Conservation (phyloP, 1,140 invertebrate species). For the Episyrphus balteatus region DNA sequence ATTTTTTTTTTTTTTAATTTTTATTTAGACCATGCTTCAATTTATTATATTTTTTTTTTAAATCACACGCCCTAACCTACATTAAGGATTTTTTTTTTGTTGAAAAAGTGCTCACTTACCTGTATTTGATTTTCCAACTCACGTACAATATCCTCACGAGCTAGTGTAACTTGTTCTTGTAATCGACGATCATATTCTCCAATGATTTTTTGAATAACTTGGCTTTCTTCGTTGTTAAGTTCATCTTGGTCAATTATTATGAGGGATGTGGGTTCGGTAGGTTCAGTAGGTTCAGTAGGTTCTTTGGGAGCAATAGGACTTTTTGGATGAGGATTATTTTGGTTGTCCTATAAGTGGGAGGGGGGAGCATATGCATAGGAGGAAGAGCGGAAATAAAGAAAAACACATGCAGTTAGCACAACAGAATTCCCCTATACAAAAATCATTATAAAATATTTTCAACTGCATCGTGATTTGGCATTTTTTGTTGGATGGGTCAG, state of each 20-base stretch:
- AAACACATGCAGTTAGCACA: constrained; percentile 22
- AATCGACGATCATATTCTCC: constrained; percentile 39
- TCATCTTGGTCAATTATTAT: constrained; percentile 35
- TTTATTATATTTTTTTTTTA: too few species aligned
- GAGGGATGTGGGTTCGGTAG: constrained; percentile 16
- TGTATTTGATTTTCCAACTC: constrained; percentile 49
- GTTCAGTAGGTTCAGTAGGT: background rate
- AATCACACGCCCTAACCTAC: too few species aligned
- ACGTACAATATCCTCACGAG: constrained; percentile 46
- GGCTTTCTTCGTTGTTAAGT: constrained; percentile 32
- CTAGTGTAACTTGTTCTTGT: constrained; percentile 47
- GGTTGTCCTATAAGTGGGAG: constrained; percentile 6
- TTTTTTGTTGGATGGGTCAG: too few species aligned
- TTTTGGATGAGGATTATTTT: constrained; percentile 16
- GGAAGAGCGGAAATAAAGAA: constrained; percentile 13
- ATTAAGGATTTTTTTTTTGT: too few species aligned
- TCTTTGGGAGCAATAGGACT: constrained; percentile 2
- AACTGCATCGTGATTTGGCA: too few species aligned
- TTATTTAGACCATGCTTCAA: too few species aligned
- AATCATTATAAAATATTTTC: too few species aligned
- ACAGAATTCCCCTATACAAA: background rate
- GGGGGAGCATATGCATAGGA: background rate
- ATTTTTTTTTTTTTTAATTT: too few species aligned
- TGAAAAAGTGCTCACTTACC: constrained; percentile 34
- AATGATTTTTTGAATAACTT: constrained; percentile 37